These are phyloP conservation scores for Phycodurus eques DNA, from an alignment of 2,113 vertebrate species.

Conservation along the genomic window DNA sequence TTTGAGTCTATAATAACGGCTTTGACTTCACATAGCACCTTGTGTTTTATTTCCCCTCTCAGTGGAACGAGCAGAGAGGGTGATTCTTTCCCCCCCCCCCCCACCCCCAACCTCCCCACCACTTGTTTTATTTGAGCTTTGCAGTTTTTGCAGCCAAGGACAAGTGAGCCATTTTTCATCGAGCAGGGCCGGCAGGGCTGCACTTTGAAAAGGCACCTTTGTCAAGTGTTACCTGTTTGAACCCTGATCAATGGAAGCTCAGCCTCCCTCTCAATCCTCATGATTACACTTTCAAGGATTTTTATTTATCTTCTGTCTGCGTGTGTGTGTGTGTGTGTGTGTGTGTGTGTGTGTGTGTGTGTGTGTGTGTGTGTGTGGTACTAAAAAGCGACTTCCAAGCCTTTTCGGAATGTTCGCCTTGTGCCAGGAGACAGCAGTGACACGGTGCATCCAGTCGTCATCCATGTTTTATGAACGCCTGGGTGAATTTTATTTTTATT, in stretches of 20 bases:
- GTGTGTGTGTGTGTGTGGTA: neutral
- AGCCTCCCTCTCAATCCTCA: constrained; percentile 6
- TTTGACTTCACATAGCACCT: neutral
- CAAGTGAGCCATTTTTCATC: constrained; percentile 34
- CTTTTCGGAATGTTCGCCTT: neutral
- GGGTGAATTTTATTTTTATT: constrained; percentile 17
- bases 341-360: neutral
- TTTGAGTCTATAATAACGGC: neutral
- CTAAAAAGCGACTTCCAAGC: neutral
- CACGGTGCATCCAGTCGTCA: constrained; percentile 5
- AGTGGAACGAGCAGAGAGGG: neutral
- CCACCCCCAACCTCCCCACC: too few species aligned
- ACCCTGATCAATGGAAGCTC: constrained; percentile 16
- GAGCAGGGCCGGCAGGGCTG: neutral
- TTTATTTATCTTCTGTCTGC: neutral
- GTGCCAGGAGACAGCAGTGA: constrained; percentile 4
- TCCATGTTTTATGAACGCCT: constrained; percentile 33
- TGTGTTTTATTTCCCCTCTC: neutral
- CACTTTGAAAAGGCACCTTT: constrained; percentile 30
- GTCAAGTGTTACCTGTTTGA: constrained; percentile 30
- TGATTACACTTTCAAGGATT: constrained; percentile 21
- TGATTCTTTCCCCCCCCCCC: neutral
- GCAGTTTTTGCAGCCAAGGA: constrained; percentile 28
- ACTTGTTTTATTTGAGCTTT: constrained; percentile 29
- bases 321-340: neutral